Evolutionary conservation across 2,888 invertebrate species (phyloP).

Genomic region (Ennomos quercinarius): DNA sequence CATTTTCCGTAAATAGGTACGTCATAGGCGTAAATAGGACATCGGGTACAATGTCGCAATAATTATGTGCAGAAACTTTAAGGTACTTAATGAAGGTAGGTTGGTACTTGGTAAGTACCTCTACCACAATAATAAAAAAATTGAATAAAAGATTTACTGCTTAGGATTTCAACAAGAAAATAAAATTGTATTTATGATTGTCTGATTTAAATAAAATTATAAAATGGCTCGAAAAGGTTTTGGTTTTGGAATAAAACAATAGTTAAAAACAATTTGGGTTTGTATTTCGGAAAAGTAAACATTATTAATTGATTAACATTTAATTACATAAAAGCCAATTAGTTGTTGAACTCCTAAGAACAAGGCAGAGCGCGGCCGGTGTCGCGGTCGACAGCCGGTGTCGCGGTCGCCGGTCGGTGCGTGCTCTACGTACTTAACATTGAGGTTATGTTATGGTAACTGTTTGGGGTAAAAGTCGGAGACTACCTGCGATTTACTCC

Average conservation of each 20-base stretch:
- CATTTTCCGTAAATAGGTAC: constrained; percentile 42
- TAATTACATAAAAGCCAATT: constrained; percentile 67
- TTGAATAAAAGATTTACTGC: too few relatives aligned
- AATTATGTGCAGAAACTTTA: not conserved
- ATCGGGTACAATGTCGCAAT: constrained; percentile 14
- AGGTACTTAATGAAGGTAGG: too few relatives aligned
- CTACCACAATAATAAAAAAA: too few relatives aligned
- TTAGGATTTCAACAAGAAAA: constrained; percentile 5
- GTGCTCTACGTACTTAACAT: constrained; percentile 71
- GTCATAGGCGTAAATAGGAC: constrained; percentile 25
- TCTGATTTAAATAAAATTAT: constrained; percentile 4
- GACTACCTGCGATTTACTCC: constrained; percentile 58
- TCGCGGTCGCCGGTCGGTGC: constrained; percentile 67
- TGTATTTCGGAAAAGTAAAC: constrained; percentile 70
- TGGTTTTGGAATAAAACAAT: constrained; percentile 76
- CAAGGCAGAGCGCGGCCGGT: constrained; percentile 50
- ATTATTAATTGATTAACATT: constrained; percentile 40
- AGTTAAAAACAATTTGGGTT: constrained; percentile 53
- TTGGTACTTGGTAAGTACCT: too few relatives aligned
- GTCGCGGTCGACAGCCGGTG: constrained; percentile 59
- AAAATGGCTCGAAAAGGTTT: constrained; percentile 43
- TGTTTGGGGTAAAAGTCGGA: constrained; percentile 75
- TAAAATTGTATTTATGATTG: not conserved
- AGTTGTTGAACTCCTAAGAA: constrained; percentile 52
- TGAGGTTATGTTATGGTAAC: constrained; percentile 85